Evolutionary conservation across 2,888 invertebrate genomes (phyloP).

Genomic region (Philereme vetulata): DNA sequence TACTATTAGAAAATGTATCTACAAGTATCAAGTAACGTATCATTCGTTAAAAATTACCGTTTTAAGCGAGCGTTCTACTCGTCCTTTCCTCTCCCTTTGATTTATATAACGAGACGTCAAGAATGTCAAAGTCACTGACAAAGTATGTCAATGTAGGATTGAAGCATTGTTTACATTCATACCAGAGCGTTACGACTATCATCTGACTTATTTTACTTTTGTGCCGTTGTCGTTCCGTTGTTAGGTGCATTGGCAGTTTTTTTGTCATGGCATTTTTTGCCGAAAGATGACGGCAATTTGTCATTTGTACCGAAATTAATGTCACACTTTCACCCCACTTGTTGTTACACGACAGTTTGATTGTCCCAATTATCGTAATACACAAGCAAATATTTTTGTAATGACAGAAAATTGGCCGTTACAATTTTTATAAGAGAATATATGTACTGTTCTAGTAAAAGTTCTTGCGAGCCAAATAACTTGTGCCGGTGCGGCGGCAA

Average conservation of each 20-base stretch:
- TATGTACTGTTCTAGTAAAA: neutral
- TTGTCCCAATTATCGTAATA: slow-evolving; percentile 61
- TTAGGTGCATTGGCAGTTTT: neutral
- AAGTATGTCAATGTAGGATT: too few species aligned
- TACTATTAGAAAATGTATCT: too few species aligned
- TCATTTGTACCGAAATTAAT: slow-evolving; percentile 69
- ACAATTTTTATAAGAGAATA: slow-evolving; percentile 42
- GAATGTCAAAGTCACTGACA: too few species aligned
- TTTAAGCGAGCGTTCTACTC: too few species aligned
- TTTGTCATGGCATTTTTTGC: slow-evolving; percentile 37
- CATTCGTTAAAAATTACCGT: too few species aligned
- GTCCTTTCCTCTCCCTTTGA: too few species aligned
- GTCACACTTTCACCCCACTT: slow-evolving; percentile 79
- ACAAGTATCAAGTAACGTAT: too few species aligned
- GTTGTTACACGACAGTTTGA: slow-evolving; percentile 68
- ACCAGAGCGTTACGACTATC: too few species aligned
- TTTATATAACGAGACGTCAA: too few species aligned
- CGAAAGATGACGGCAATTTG: slow-evolving; percentile 70
- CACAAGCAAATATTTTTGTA: slow-evolving; percentile 40
- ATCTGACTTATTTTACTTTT: neutral
- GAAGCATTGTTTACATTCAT: too few species aligned
- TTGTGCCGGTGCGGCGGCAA: too few species aligned
- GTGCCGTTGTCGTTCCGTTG: neutral
- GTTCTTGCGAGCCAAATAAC: too few species aligned
- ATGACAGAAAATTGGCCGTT: slow-evolving; percentile 47